Base-by-base conservation (phyloP, 1,140 invertebrate genomes). In the Lepidostoma basale region DNA sequence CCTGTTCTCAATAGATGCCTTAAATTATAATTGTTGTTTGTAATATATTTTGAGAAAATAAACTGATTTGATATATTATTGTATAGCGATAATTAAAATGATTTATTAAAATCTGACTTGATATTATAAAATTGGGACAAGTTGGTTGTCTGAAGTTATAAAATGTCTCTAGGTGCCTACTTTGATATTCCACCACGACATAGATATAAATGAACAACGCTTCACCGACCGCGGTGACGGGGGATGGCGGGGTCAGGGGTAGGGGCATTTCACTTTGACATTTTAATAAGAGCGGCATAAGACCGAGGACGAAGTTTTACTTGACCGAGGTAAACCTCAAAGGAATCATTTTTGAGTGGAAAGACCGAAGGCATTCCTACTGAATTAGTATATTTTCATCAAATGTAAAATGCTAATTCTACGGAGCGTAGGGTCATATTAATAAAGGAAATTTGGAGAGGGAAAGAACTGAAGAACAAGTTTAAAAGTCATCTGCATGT, bases 311-410 rank as follows among this genome's bases (percentile, higher is more conserved):
- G 26, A 23, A 49, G 8, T 25, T 49, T 12, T 9, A 28, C 49
- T 54, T 54, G 49, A 54, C 49, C 49, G 25, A 54, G n/a, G 12
- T 8, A 20, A 8, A 6, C 49, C n/a, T 18, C 49, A 54, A 54
- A 54, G 12, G 25, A 54, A 54, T 36, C 33, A 36, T 54, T 30
- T 54, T 54, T 54, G 4, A 54, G 26, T n/a, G 14, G 49, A 26
- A 16, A 54, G 30, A 30, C 49, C 44, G 1, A 47, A 23, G 9
- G 12, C 10, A 47, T 20, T 4, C 25, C 26, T 0, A 54, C 3
- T 1, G n/a, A 28, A 54, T 30, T 33, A 54, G 23, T 54, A 33
- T 52, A 52, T 30, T 52, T 52, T 52, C 47, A 14, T 14, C 52
- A 33, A 56, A 36, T 33, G 20, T 22, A 20, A 56, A 22, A 56